Conservation (phyloP, 2,113 vertebrate species). For the Amphiprion ocellaris region DNA sequence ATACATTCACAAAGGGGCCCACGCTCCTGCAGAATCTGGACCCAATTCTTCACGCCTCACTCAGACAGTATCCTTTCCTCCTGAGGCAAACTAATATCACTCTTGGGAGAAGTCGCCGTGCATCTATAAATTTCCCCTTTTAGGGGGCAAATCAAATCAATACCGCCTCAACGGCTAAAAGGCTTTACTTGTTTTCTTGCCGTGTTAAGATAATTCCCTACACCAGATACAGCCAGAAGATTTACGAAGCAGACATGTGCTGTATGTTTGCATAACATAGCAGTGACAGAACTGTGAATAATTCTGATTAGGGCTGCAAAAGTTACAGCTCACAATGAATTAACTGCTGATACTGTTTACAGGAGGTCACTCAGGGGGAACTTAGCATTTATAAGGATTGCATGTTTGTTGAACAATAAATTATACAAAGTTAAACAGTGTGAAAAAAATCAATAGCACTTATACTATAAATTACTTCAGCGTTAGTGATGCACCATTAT, state of each 20-base stretch:
- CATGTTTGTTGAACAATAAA: conserved; percentile 21
- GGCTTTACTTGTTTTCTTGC: conserved; percentile 73
- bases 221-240: conserved; percentile 54
- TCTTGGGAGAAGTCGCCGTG: conserved; percentile 60
- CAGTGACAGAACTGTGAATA: conserved; percentile 61
- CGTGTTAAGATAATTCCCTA: conserved; percentile 66
- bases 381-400: conserved; percentile 23
- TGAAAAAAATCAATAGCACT: conserved; percentile 38
- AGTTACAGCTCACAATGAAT: conserved; percentile 51
- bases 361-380: conserved; percentile 39
- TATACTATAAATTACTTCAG: conserved; percentile 46
- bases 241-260: conserved; percentile 74
- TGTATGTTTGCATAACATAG: conserved; percentile 68
- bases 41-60: conserved; percentile 70
- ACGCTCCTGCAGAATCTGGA: conserved; percentile 62
- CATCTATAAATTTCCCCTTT: conserved; percentile 74
- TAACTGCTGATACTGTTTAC: conserved; percentile 40
- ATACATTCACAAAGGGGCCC: conserved; percentile 49
- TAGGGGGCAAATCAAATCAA: conserved; percentile 78
- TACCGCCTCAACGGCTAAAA: conserved; percentile 63
- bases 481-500: not conserved
- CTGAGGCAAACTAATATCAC: conserved; percentile 68
- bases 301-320: conserved; percentile 64
- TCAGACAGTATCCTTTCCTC: conserved; percentile 66
- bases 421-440: conserved; percentile 21